Evolutionary conservation across 2,888 invertebrate species (phyloP).

Genomic region (Autographa pulchrina): DNA sequence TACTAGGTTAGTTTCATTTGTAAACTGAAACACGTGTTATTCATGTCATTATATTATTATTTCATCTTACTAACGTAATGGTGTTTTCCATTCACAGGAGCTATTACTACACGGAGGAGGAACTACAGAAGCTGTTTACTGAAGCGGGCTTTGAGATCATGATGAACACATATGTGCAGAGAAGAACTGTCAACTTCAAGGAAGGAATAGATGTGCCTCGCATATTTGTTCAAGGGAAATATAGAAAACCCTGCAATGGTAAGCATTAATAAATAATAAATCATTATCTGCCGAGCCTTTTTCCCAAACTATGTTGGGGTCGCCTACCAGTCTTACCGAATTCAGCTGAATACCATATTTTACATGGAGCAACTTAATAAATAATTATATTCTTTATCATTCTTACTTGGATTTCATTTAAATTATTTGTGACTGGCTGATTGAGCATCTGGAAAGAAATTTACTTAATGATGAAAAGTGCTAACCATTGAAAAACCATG

Average conservation of each 20-base stretch:
- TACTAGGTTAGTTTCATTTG: conserved; percentile 90
- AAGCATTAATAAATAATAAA: too few species aligned
- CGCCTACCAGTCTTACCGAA: too few species aligned
- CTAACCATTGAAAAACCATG: conserved; percentile 86
- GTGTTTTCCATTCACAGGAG: conserved; percentile 85
- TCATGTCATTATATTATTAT: not conserved
- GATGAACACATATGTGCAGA: conserved; percentile 93
- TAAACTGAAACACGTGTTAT: not conserved
- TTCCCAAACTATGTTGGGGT: too few species aligned
- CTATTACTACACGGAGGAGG: conserved; percentile 94
- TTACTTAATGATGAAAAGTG: conserved; percentile 83
- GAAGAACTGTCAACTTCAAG: conserved; percentile 97
- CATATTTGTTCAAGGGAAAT: conserved; percentile 98
- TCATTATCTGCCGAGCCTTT: too few species aligned
- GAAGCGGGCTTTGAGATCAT: conserved; percentile 92
- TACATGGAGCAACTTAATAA: too few species aligned
- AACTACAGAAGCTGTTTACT: conserved; percentile 91
- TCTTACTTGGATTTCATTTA: too few species aligned
- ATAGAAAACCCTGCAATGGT: conserved; percentile 87
- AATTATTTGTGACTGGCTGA: too few species aligned
- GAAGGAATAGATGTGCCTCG: conserved; percentile 97
- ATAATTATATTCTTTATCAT: too few species aligned
- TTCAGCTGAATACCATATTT: too few species aligned
- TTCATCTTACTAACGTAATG: not conserved
- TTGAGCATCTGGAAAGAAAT: too few species aligned